Conservation (phyloP, 2,797 vertebrate genomes). For the Tragopan temminckii region DNA sequence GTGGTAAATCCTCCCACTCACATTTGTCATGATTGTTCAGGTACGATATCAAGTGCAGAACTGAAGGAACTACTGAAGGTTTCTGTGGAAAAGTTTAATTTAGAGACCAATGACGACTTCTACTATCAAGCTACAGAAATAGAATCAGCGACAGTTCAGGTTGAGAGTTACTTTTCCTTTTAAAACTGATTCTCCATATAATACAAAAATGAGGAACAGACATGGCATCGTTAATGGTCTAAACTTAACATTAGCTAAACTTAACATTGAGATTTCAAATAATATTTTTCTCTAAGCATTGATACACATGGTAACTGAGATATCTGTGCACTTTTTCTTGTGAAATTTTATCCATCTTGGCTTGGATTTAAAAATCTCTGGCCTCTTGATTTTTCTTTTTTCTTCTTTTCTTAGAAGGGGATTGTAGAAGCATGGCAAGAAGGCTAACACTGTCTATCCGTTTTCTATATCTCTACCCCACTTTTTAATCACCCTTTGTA, state of each 20-base stretch:
- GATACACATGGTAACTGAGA: neutral
- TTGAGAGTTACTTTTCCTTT: constrained; percentile 35
- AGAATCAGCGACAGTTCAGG: constrained; percentile 64
- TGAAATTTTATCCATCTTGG: neutral
- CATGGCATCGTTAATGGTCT: neutral
- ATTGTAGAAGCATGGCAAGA: neutral
- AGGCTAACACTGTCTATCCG: neutral
- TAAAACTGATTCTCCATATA: neutral
- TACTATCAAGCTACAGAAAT: constrained; percentile 70
- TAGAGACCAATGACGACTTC: constrained; percentile 17
- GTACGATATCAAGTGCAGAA: neutral
- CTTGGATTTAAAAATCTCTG: neutral
- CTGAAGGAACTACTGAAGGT: constrained; percentile 57
- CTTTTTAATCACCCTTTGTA: neutral
- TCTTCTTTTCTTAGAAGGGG: neutral
- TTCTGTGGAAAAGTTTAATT: constrained; percentile 73
- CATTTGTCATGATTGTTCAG: constrained; percentile 16
- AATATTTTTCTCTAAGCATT: neutral
- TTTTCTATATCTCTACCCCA: neutral
- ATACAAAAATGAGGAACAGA: neutral
- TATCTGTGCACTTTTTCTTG: neutral
- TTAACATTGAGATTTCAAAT: neutral
- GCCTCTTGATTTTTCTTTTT: neutral
- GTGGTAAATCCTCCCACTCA: rapidly evolving
- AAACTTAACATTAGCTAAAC: neutral